Evolutionary conservation across 2,113 vertebrate species (phyloP).

Genomic region (Cebus imitator): DNA sequence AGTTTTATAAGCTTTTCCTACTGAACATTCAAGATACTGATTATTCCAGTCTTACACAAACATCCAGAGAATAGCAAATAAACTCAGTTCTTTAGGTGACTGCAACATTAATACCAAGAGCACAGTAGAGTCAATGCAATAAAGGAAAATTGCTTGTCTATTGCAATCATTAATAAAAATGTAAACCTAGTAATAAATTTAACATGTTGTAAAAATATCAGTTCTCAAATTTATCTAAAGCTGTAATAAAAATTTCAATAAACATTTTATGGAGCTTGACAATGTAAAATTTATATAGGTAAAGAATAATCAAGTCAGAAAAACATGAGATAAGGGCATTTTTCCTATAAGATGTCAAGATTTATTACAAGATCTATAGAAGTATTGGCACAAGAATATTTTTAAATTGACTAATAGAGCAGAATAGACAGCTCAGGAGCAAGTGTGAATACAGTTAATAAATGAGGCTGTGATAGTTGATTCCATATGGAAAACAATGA

Average conservation of each 20-base stretch:
- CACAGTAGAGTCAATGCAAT: neutral
- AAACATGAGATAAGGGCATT: neutral
- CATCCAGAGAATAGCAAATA: neutral
- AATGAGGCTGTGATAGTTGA: neutral
- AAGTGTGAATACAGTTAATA: neutral
- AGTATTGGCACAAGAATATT: neutral
- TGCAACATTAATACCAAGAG: neutral
- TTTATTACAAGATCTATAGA: neutral
- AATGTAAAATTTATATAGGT: neutral
- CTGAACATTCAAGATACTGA: neutral
- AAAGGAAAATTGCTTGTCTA: neutral
- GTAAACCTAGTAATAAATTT: neutral
- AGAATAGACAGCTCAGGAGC: neutral
- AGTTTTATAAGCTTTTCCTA: neutral
- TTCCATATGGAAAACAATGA: neutral
- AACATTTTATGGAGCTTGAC: neutral
- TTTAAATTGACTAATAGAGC: neutral
- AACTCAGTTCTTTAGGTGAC: neutral
- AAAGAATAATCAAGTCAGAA: neutral
- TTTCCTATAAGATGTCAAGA: neutral
- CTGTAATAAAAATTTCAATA: neutral
- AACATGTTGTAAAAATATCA: neutral
- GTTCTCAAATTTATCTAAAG: neutral
- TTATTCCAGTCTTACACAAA: neutral
- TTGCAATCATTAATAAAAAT: neutral